A percentile compares a stretch with the other conserved stretches of the same genome.
These are phyloP conservation scores for Champsocephalus esox DNA, from an alignment of 2,797 vertebrate genomes.

Conservation along the genomic window DNA sequence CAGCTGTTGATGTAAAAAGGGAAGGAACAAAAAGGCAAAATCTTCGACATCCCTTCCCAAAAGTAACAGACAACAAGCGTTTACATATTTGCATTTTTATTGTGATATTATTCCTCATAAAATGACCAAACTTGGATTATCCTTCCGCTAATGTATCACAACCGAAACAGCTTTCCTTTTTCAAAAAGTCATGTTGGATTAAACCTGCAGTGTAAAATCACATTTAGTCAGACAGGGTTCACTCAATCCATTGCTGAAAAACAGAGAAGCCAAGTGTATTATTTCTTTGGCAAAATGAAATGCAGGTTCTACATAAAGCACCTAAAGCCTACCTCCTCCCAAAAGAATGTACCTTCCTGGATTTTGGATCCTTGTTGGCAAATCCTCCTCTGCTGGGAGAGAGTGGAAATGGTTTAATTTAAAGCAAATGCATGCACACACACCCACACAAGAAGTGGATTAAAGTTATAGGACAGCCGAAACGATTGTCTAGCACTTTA, in stretches of 20 bases:
- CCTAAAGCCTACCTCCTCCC: background rate
- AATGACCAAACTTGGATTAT: constrained; percentile 1
- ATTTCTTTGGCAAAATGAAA: constrained; percentile 37
- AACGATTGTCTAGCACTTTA: constrained; percentile 14
- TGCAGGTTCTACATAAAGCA: constrained; percentile 7
- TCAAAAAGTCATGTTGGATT: constrained; percentile 2
- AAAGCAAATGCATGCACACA: constrained; percentile 16
- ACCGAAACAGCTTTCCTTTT: constrained; percentile 33
- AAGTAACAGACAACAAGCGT: background rate
- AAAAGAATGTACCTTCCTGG: constrained; percentile 39
- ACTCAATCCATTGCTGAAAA: constrained; percentile 1
- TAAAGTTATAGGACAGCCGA: constrained; percentile 17
- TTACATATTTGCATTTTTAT: constrained; percentile 2
- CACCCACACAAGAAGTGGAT: constrained; percentile 34
- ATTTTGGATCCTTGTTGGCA: constrained; percentile 59
- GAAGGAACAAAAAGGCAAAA: background rate
- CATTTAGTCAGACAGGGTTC: constrained; percentile 31
- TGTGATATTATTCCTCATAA: background rate
- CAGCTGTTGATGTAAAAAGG: constrained; percentile 7
- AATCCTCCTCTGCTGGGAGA: constrained; percentile 39
- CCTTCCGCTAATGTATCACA: constrained; percentile 20
- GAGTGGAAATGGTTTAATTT: constrained; percentile 49
- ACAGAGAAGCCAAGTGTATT: constrained; percentile 5
- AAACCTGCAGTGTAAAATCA: constrained; percentile 38
- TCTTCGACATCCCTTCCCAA: background rate